Percentiles rank a stretch among this genome's conserved stretches.
These are phyloP conservation scores for Drosophila pachea DNA, from an alignment of 1,140 invertebrate genomes.

Conservation along the genomic window DNA sequence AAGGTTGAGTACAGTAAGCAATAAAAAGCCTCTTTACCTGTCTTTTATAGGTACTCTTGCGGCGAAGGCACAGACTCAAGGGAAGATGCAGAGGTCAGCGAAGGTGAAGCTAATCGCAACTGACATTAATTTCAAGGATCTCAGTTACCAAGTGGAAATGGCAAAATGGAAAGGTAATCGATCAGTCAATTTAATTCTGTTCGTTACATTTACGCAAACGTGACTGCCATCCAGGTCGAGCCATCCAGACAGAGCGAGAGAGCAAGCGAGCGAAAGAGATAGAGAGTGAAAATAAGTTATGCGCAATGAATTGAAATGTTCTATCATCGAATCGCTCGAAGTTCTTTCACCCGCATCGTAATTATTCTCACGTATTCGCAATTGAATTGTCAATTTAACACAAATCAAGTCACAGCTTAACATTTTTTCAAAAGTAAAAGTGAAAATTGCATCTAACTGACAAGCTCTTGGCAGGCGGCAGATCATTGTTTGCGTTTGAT, in stretches of 20 bases:
- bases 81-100: conserved; percentile 1
- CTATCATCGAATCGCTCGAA: conserved; percentile 2
- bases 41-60: conserved; percentile 22
- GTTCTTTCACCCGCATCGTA: conserved; percentile 24
- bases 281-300: not conserved
- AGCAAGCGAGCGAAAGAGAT: too few relatives aligned
- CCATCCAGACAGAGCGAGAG: too few relatives aligned
- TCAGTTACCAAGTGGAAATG: conserved; percentile 26
- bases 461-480: too few relatives aligned
- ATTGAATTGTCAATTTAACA: conserved; percentile 15
- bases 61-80: conserved; percentile 1
- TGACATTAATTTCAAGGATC: conserved; percentile 37
- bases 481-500: too few relatives aligned
- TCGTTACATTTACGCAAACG: conserved; percentile 16
- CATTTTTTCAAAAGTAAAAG: conserved; percentile 26
- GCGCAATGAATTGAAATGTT: not conserved
- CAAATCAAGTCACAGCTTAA: conserved; percentile 20
- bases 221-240: not conserved
- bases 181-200: conserved; percentile 8
- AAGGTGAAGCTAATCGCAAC: not conserved
- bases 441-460: not conserved
- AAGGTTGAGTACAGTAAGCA: conserved; percentile 5
- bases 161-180: conserved; percentile 42
- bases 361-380: conserved; percentile 41
- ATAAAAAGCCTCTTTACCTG: conserved; percentile 5